Percentiles rank a stretch among this genome's conserved stretches.
These are phyloP conservation scores for Megaustenia siamemsis DNA, from an alignment of 2,888 invertebrate species.

Conservation along the genomic window DNA sequence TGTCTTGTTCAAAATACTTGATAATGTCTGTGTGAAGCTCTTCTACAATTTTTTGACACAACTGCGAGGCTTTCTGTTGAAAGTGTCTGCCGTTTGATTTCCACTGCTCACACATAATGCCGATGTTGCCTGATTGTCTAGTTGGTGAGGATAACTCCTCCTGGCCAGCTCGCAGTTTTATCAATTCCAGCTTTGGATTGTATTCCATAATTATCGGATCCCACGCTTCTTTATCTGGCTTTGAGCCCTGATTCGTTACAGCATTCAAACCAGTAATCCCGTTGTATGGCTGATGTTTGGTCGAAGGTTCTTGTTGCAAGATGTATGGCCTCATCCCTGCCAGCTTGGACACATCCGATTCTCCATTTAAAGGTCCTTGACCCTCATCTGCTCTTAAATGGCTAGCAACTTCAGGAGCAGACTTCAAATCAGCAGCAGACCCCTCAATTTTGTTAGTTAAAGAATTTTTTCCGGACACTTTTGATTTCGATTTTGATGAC, in stretches of 20 bases:
- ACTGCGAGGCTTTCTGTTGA: constrained; percentile 61
- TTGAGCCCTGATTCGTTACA: background rate
- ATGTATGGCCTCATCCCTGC: background rate
- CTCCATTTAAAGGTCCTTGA: background rate
- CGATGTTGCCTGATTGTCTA: constrained; percentile 49
- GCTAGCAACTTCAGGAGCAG: background rate
- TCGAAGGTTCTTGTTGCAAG: background rate
- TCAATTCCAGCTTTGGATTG: constrained; percentile 57
- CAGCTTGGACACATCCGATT: no score
- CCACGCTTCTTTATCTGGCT: constrained; percentile 56
- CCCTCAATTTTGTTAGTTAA: background rate
- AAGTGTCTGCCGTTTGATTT: constrained; percentile 60
- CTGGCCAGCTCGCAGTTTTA: constrained; percentile 56
- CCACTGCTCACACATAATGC: constrained; percentile 62
- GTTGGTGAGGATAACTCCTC: constrained; percentile 54
- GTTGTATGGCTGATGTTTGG: constrained; percentile 1
- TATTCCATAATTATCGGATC: constrained; percentile 62
- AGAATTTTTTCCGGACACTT: constrained; percentile 32
- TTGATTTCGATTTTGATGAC: constrained; percentile 23
- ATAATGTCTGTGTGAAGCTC: constrained; percentile 67
- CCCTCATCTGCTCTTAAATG: background rate
- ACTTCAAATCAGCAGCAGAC: background rate
- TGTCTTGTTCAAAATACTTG: constrained; percentile 77
- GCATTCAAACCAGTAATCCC: background rate
- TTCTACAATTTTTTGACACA: constrained; percentile 67